A percentile compares a stretch with the other conserved stretches of the same genome.
Evolutionary conservation across 2,113 vertebrate genomes (phyloP).

Genomic region (Corydoras sp.): DNA sequence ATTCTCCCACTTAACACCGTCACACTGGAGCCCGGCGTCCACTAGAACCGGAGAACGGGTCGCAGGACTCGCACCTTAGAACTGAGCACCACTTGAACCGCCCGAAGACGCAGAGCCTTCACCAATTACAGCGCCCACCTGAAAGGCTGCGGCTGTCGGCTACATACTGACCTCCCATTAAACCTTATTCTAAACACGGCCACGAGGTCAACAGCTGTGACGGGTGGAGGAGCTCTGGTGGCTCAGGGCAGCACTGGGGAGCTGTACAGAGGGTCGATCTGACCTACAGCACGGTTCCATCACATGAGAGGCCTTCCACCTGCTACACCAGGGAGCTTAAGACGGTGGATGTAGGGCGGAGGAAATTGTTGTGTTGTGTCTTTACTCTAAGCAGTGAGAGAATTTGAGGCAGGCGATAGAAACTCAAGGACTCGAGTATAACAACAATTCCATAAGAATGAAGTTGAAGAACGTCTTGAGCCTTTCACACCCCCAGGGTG

Average conservation of each 20-base stretch:
- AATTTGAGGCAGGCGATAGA: no score
- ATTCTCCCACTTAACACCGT: no score
- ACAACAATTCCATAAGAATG: no score
- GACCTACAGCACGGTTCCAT: not conserved
- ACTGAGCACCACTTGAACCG: slow-evolving; percentile 7
- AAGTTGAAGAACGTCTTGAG: no score
- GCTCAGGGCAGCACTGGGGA: slow-evolving; percentile 25
- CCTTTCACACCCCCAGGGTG: no score
- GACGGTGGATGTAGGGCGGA: not conserved
- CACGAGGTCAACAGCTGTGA: slow-evolving; percentile 48
- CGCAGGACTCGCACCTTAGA: not conserved
- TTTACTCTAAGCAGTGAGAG: no score
- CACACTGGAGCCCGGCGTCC: not conserved
- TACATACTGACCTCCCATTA: slow-evolving; percentile 48
- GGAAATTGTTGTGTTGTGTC: no score
- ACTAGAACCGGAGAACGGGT: not conserved
- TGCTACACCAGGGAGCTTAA: not conserved
- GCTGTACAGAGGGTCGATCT: slow-evolving; percentile 27
- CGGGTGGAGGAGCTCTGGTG: slow-evolving; percentile 24
- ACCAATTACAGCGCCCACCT: slow-evolving; percentile 41
- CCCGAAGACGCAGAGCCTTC: slow-evolving; percentile 32
- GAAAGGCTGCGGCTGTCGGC: slow-evolving; percentile 31
- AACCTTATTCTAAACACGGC: slow-evolving; percentile 53
- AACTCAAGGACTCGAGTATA: no score
- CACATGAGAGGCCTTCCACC: not conserved